phyloP scores from a whole-genome alignment of 2,888 invertebrate genomes.

The Tetranychus piercei region DNA sequence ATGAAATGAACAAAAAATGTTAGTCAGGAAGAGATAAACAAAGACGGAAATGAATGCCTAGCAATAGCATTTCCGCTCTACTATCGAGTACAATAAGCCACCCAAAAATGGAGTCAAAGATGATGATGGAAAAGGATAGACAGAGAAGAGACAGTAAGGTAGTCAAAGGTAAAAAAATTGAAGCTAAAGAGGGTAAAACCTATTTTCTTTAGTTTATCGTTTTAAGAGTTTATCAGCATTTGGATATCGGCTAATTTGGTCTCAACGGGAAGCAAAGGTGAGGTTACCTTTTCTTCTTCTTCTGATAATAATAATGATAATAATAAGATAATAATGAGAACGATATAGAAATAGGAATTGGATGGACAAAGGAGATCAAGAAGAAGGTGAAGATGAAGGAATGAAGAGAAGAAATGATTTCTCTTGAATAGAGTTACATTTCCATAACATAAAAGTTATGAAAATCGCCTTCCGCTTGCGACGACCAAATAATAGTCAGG shows the following conservation, averaged over 20 bases:
- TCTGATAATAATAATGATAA: no score
- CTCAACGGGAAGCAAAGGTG: not conserved
- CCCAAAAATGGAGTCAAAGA: not conserved
- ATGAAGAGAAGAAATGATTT: not conserved
- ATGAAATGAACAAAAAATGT: not conserved
- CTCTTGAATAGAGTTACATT: slow-evolving; percentile 4
- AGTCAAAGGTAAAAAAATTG: not conserved
- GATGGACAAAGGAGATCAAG: not conserved
- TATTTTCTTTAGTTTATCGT: not conserved
- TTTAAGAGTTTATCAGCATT: not conserved
- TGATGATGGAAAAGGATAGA: not conserved
- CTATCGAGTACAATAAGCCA: not conserved
- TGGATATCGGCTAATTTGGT: not conserved
- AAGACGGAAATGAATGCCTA: slow-evolving; percentile 3
- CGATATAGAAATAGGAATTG: not conserved
- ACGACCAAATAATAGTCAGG: not conserved
- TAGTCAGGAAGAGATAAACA: slow-evolving; percentile 6
- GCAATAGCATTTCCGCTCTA: not conserved
- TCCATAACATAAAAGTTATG: not conserved
- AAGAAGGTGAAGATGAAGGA: not conserved
- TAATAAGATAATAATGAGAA: not conserved
- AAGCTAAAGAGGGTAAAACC: not conserved
- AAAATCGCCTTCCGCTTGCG: not conserved
- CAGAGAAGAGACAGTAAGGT: not conserved
- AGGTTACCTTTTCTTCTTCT: not conserved